A percentile compares a stretch with the other conserved stretches of the same genome.
phyloP scores from a whole-genome alignment of 35 echinoderm and acorn worm genomes.

The Anneissia japonica region DNA sequence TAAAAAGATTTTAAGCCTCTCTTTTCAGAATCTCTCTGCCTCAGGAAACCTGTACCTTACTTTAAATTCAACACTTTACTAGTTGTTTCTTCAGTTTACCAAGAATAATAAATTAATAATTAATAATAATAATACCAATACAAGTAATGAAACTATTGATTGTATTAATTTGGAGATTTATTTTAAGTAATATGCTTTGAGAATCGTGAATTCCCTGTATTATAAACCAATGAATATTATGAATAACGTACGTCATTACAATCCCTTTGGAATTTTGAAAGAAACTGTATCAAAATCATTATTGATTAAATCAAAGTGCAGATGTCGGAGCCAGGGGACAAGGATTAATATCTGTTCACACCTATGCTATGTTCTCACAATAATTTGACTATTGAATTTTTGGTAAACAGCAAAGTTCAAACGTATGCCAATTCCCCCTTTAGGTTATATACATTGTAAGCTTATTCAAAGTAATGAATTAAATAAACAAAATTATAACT shows the following conservation, averaged over 20 bases:
- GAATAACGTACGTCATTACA: neutral
- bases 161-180: too few species aligned
- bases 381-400: neutral
- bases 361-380: neutral
- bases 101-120: too few species aligned
- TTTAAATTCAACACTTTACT: too few species aligned
- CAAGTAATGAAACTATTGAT: too few species aligned
- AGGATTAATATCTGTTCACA: neutral
- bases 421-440: neutral
- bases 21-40: too few species aligned
- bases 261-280: neutral
- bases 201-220: too few species aligned
- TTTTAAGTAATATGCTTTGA: too few species aligned
- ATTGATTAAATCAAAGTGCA: neutral
- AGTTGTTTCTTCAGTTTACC: too few species aligned
- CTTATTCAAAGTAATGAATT: neutral
- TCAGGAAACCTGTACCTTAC: too few species aligned
- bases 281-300: neutral
- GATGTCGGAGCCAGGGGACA: neutral
- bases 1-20: too few species aligned
- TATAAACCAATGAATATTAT: neutral
- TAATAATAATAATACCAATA: too few species aligned
- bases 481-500: neutral
- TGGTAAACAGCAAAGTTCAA: neutral
- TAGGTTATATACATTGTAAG: neutral